phyloP scores from a whole-genome alignment of 2,797 vertebrate species.

The Acomys russatus region DNA sequence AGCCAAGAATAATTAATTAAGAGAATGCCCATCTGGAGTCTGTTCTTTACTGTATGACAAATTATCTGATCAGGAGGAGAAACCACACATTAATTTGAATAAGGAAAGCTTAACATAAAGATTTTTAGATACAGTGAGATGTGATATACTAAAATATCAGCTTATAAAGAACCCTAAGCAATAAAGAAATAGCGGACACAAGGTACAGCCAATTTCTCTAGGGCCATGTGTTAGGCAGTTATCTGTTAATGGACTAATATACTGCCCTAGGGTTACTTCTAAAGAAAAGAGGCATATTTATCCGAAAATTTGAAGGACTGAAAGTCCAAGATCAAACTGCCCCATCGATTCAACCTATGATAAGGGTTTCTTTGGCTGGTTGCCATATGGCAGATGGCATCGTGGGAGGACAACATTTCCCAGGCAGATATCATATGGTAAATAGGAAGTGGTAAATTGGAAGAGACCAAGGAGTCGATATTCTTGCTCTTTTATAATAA shows the following conservation, averaged over 20 bases:
- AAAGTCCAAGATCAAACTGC: neutral
- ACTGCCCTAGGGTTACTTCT: neutral
- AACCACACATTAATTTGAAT: slow-evolving; percentile 51
- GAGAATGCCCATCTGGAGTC: neutral
- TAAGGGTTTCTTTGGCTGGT: neutral
- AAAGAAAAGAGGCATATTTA: neutral
- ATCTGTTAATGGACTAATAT: neutral
- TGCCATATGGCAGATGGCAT: neutral
- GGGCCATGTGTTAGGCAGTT: neutral
- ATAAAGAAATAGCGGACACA: slow-evolving; percentile 20
- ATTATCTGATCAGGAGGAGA: slow-evolving; percentile 9
- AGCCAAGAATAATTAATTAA: neutral
- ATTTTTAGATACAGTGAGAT: slow-evolving; percentile 1
- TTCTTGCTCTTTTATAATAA: neutral
- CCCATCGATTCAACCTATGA: neutral
- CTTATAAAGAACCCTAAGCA: slow-evolving; percentile 33
- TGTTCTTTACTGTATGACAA: slow-evolving; percentile 32
- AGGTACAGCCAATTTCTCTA: neutral
- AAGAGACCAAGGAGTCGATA: neutral
- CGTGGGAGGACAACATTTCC: no score
- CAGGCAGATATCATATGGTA: neutral
- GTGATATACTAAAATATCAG: neutral
- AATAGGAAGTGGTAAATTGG: neutral
- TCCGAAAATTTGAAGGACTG: neutral
- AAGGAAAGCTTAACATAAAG: neutral